phyloP scores from a whole-genome alignment of 1,140 invertebrate genomes.

The Agrilus planipennis region DNA sequence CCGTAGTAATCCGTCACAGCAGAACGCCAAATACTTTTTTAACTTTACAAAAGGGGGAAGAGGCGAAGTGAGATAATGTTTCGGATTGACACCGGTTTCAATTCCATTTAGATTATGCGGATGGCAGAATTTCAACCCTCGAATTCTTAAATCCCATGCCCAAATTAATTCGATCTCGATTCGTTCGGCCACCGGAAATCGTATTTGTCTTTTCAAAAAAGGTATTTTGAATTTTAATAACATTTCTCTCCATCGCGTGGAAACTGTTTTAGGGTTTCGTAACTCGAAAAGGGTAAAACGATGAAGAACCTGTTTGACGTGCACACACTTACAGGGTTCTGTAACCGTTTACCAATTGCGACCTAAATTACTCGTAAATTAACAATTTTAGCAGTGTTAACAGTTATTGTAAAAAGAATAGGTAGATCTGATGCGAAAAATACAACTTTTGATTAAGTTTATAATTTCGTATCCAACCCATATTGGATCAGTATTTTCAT shows the following conservation, averaged over 20 bases:
- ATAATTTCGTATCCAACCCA: too few species aligned
- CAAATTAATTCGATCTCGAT: constrained; percentile 29
- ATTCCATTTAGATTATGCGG: constrained; percentile 31
- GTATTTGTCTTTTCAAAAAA: constrained; percentile 9
- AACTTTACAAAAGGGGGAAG: constrained; percentile 22
- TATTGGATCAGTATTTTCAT: too few species aligned
- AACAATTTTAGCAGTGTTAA: too few species aligned
- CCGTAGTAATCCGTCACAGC: constrained; percentile 30
- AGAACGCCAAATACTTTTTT: constrained; percentile 28
- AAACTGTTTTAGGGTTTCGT: too few species aligned
- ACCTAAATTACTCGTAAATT: too few species aligned
- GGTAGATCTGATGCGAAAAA: too few species aligned
- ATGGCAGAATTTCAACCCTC: constrained; percentile 26
- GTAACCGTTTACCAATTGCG: background rate
- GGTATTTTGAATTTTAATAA: too few species aligned
- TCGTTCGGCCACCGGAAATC: constrained; percentile 1
- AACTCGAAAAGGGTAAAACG: too few species aligned
- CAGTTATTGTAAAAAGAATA: too few species aligned
- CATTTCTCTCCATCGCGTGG: too few species aligned
- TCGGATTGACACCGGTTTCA: constrained; percentile 30
- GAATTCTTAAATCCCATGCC: constrained; percentile 23
- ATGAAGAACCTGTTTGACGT: background rate
- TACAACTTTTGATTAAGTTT: too few species aligned
- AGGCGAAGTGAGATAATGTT: constrained; percentile 27
- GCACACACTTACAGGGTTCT: background rate